Evolutionary conservation across 1,140 invertebrate genomes (phyloP), one percentile per base, ranked within the genome.

Genomic region (Diorhabda sublineata): DNA sequence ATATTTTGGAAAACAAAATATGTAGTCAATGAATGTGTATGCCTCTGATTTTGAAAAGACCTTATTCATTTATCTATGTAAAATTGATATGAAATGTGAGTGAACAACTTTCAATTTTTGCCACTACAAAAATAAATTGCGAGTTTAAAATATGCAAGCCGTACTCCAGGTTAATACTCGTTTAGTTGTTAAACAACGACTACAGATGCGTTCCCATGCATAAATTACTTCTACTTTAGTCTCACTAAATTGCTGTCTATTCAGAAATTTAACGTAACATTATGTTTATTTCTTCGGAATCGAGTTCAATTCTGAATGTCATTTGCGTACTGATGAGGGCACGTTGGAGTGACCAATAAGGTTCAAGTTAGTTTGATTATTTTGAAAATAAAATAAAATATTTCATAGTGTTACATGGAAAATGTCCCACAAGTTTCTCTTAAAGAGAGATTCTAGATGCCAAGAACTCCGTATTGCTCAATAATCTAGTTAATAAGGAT

Each of bases 221-320:
- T 72, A 72, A 72, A 73, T 73, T 68, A 73, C 66, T 47, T 68
- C 66, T 66, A 66, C 69, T 70, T 73, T 70, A 59, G 62, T 73
- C 61, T 65, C 43, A 73, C 66, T 68, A 61, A 70, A 62, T 56
- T 70, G 69, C 66, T 66, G 63, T 71, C 66, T 68, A 69, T 73
- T 71, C 62, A 61, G 61, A 43, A 67, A 57, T 68, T 64, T 47
- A 58, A 59, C 58, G 61, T 7, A 71, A 68, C 62, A 71, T 71
- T 61, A 58, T 52, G 64, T 69, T 71, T 57, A 69, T 68, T 69
- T 69, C 62, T 2, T 58, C 26, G 61, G 61, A 69, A 69, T n/a
- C 9, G 69, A 64, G 62, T 64, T 62, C 45, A 42, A 26, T 42
- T 45, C 61, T 63, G 61, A 42, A 45, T 63, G 61, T 42, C 44